Conservation (phyloP, 2,888 invertebrate genomes). For the Heteromyza rotundicornis region DNA sequence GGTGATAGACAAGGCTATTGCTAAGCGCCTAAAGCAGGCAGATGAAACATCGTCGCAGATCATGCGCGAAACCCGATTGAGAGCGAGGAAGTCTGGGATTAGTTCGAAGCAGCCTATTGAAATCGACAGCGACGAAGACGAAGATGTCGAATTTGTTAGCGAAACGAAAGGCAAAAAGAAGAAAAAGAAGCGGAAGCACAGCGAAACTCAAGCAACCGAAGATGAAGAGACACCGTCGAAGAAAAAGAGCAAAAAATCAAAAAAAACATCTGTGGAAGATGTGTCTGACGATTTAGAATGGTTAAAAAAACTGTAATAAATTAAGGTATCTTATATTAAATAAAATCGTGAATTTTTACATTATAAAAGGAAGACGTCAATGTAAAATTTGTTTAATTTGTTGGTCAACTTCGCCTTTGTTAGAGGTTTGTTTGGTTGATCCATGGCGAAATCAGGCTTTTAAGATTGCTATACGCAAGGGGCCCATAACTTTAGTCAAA, state of each 20-base stretch:
- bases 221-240: not conserved
- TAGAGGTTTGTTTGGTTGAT: too few species aligned
- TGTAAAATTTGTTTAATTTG: too few species aligned
- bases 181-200: conserved; percentile 29
- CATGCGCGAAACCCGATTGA: conserved; percentile 15
- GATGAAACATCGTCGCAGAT: conserved; percentile 28
- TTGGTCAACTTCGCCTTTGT: too few species aligned
- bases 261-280: conserved; percentile 20
- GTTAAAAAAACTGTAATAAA: conserved; percentile 36
- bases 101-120: conserved; percentile 20
- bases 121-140: conserved; percentile 23
- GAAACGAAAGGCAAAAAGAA: conserved; percentile 30
- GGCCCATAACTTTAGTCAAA: too few species aligned
- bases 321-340: too few species aligned
- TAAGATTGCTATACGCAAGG: too few species aligned
- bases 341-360: too few species aligned
- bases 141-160: conserved; percentile 28
- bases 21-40: conserved; percentile 35
- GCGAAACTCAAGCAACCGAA: conserved; percentile 6
- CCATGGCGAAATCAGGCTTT: too few species aligned
- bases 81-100: conserved; percentile 3
- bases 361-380: too few species aligned
- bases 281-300: conserved; percentile 38
- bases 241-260: too few species aligned
- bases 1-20: conserved; percentile 28